Percentiles rank a stretch among this genome's conserved stretches.
Conservation (phyloP, 1,140 invertebrate genomes). For the Hestina assimilis region DNA sequence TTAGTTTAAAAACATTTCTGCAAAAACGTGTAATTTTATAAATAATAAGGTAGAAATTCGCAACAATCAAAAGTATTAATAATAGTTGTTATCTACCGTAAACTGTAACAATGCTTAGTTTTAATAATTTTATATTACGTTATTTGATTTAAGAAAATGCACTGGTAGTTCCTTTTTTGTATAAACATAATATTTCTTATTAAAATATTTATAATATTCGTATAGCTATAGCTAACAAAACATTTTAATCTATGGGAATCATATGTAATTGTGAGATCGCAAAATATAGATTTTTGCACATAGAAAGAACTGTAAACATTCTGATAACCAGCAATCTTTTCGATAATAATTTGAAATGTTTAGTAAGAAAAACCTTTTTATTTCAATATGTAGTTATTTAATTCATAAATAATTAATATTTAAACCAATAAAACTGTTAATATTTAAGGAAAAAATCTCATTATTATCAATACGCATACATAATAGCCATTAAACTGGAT, state of each 20-base stretch:
- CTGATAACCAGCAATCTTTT: no score
- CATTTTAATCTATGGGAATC: constrained; percentile 8
- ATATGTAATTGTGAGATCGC: constrained; percentile 1
- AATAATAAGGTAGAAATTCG: not conserved
- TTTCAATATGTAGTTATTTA: no score
- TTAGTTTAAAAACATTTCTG: not conserved
- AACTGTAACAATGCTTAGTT: constrained; percentile 19
- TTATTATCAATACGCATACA: constrained; percentile 13
- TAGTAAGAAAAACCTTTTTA: no score
- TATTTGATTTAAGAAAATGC: constrained; percentile 52
- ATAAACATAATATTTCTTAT: constrained; percentile 54
- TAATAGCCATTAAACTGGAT: constrained; percentile 31
- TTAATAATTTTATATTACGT: constrained; percentile 41
- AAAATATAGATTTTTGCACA: no score
- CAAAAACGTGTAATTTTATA: not conserved
- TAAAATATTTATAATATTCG: constrained; percentile 39
- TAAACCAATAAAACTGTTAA: constrained; percentile 16
- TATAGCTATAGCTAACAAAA: constrained; percentile 26
- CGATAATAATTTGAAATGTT: no score
- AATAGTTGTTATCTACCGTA: not conserved
- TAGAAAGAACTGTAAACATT: no score
- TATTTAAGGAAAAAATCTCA: constrained; percentile 8
- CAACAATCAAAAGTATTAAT: not conserved
- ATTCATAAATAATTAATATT: no score
- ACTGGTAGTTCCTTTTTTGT: constrained; percentile 73